phyloP scores from a whole-genome alignment of 2,888 invertebrate species.

The Platerodrilus igneus region DNA sequence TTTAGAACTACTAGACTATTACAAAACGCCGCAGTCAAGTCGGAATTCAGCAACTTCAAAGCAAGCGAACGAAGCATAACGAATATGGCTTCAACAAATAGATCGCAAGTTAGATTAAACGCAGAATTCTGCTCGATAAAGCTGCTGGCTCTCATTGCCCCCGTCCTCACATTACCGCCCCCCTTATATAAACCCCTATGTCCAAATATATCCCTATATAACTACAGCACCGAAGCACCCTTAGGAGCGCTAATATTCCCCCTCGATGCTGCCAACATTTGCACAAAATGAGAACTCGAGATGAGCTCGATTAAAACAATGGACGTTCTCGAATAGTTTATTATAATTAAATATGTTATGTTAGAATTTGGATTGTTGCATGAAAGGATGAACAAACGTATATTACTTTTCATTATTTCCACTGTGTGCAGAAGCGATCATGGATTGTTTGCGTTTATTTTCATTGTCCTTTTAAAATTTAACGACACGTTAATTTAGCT shows the following conservation, averaged over 20 bases:
- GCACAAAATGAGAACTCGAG: constrained; percentile 49
- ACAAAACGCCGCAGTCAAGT: constrained; percentile 18
- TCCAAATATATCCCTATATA: constrained; percentile 31
- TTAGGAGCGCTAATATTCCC: constrained; percentile 48
- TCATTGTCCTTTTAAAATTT: too few species aligned
- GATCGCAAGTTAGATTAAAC: constrained; percentile 49
- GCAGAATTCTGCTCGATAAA: constrained; percentile 48
- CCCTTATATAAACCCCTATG: constrained; percentile 31
- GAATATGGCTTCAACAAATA: constrained; percentile 45
- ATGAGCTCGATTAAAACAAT: constrained; percentile 51
- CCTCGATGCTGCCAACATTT: constrained; percentile 47
- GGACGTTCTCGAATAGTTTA: constrained; percentile 36
- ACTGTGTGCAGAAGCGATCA: too few species aligned
- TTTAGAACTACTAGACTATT: constrained; percentile 7
- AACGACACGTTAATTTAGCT: too few species aligned
- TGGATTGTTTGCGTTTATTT: too few species aligned
- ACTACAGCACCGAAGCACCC: constrained; percentile 36
- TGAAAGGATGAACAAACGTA: too few species aligned
- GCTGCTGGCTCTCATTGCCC: constrained; percentile 34
- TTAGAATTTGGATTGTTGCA: constrained; percentile 18
- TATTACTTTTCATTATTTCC: too few species aligned
- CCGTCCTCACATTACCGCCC: constrained; percentile 32
- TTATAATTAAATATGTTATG: constrained; percentile 31
- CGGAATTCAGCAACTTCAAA: constrained; percentile 21
- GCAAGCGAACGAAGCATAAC: constrained; percentile 27